Evolutionary conservation across 2,888 invertebrate genomes (phyloP), one percentile per base, ranked within the genome.

Genomic region (Oxyscelio sp.): DNA sequence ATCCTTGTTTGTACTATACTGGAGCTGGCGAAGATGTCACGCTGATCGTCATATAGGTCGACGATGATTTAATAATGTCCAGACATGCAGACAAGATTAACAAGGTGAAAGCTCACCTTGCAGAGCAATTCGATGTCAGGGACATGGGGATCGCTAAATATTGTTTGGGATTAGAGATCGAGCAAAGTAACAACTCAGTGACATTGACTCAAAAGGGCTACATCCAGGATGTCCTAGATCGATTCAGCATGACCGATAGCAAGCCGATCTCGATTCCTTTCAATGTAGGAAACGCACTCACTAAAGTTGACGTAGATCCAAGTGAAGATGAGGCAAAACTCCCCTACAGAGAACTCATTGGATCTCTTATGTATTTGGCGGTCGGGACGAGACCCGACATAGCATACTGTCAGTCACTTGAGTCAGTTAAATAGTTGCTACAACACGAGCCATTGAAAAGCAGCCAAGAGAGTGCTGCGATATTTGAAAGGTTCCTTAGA

Each of bases 151-250:
- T 15, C 8, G 74, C 45, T 0, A 78, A 74, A 15, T 71, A 80
- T 21, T 87, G 86, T 54, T 73, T 85, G 11, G 85, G 79, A 15
- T 59, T 85, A 19, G 78, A 85, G n/a, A 85, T 86, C 27, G 19
- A 24, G 11, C 59, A 48, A 34, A 6, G 48, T 5, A 34, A 52
- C 11, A 34, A 24, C 31, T 61, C 58, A 4, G 52, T 86, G 5
- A 45, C 75, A 4, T 48, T 78, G 34, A 59, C 45, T 15, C 84
- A 86, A 54, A 54, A 34, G 17, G 54, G 65, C 9, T 86, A 83
- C 21, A 75, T 77, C 48, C 48, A 31, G 0, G 68, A 85, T 17
- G 34, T 83, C 19, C 70, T 87, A 8, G 65, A 71, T n/a, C 50
- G 68, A 3, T 87, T 85, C 27, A 79, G 74, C 0, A 84, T 85